Percentiles rank a stretch among this genome's conserved stretches.
Evolutionary conservation across 1,140 invertebrate species (phyloP).

Genomic region (Drosophila obscura): DNA sequence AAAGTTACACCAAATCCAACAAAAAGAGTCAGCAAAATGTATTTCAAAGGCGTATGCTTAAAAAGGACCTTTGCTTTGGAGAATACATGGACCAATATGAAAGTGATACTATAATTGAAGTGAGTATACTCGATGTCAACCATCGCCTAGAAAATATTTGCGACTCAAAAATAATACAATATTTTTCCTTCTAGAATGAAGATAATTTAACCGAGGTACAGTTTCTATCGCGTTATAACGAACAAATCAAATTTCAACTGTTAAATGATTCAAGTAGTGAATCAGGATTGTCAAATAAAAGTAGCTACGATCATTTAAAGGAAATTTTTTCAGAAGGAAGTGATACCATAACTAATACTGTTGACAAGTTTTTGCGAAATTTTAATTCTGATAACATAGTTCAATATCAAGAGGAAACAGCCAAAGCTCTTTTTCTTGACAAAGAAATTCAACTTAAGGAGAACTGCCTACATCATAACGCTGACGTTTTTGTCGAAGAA

Average conservation of each 20-base stretch:
- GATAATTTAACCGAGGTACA: slow-evolving; percentile 67
- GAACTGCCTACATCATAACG: slow-evolving; percentile 22
- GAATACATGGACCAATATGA: slow-evolving; percentile 45
- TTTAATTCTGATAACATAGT: slow-evolving; percentile 35
- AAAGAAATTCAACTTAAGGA: slow-evolving; percentile 32
- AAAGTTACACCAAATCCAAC: slow-evolving; percentile 5
- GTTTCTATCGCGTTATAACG: slow-evolving; percentile 66
- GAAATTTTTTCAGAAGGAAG: slow-evolving; percentile 36
- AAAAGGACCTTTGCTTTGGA: slow-evolving; percentile 16
- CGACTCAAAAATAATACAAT: neutral
- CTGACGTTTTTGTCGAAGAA: slow-evolving; percentile 24
- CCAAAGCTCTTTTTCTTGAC: slow-evolving; percentile 20
- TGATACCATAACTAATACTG: slow-evolving; percentile 39
- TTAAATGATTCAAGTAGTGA: slow-evolving; percentile 71
- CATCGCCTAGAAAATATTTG: no score
- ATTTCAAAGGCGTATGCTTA: slow-evolving; percentile 17
- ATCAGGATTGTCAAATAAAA: slow-evolving; percentile 56
- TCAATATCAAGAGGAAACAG: neutral
- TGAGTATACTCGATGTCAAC: slow-evolving; percentile 47
- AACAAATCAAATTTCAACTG: slow-evolving; percentile 69
- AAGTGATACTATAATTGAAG: slow-evolving; percentile 49
- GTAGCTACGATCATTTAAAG: slow-evolving; percentile 48
- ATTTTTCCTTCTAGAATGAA: slow-evolving; percentile 48
- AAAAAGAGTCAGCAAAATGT: slow-evolving; percentile 33
- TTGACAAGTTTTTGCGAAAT: slow-evolving; percentile 69